Evolutionary conservation across 2,113 vertebrate species (phyloP), one percentile per base, ranked within the genome.

Genomic region (Seriola aureovittata): DNA sequence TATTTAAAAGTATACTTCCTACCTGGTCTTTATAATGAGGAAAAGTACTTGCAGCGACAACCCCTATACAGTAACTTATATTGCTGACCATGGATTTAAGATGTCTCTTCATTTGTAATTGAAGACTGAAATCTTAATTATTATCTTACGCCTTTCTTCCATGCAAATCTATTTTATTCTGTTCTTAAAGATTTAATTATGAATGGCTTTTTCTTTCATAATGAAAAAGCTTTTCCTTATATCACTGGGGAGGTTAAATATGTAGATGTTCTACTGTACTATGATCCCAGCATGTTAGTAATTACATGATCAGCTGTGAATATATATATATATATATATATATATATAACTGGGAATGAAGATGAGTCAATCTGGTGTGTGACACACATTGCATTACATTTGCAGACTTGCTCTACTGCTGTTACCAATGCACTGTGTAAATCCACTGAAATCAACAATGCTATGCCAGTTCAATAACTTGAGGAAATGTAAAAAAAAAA

Each of bases 261-360:
- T 84, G 69, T 68, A 73, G 75, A 83, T 68, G 62, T n/a, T 74
- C 52, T 57, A 58, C 78, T 88, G 71, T 84, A 84, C 62, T 80
- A 62, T 50, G 84, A 77, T 82, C 58, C 64, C 29, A 79, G 66
- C 58, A 25, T 78, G 72, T 83, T 87, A 58, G 77, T 79, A 85
- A 80, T 82, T 62, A 88, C 72, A 73, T 75, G 42, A 36, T 75
- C 77, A 83, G 67, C 79, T 77, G 60, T 67, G 78, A 84, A 48
- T 50, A 66, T 68, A 11, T 10, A 42, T 42, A 42, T 2, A 42
- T 42, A 11, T 10, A 42, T 42, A 42, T 42, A 42, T 42, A 42
- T 42, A 9, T 42, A 42, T 42, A 42, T 38, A 8, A 36, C 34
- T 36, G 34, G 34, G 34, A 36, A 52, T 75, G 57, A 75, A 81